Base-by-base conservation (phyloP, 1,140 invertebrate genomes). In the Goniozus legneri region DNA sequence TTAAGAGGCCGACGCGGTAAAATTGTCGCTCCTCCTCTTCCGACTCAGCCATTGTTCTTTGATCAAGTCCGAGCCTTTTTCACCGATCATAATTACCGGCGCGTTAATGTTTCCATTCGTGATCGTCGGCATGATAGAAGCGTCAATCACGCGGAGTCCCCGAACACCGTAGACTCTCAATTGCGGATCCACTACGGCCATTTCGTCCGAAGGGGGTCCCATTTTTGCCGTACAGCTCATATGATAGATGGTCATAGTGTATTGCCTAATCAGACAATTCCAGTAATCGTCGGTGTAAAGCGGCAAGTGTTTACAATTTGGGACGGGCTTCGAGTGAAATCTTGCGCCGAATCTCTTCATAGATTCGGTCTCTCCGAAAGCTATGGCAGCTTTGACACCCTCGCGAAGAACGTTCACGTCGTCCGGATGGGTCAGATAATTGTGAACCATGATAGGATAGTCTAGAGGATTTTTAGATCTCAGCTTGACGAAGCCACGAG, bases 41-140 rank as follows among this genome's bases (percentile, higher is more conserved):
- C 50, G 41, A 3, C 32, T 40, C 16, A 44, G n/a, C 72, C 72
- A 75, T 1, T 55, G 50, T 19, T 62, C 45, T 62, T 91, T 91
- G 6, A 96, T 86, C 64, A 95, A 64, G 73, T 95, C 92, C 0
- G 92, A 82, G 0, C 87, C 92, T 65, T 93, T 95, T 63, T 97
- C 93, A 0, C 78, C 93, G n/a, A 97, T 91, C 92, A 95, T 95
- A 8, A 95, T 88, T 0, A 86, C 84, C 0, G 89, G 88, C 0
- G 89, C 88, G 53, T 92, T 91, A 13, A 91, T 91, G 58, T 92
- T 92, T 0, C 89, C 91, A 62, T 84, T 89, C 0, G 88, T 87
- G 1, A 92, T 86, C 0, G 82, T 79, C 0, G 89, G 88, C 85
- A 91, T 90, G 31, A 91, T 86, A 13, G 85, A 88, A 0, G 87